Base-by-base conservation (phyloP, 2,797 vertebrate genomes). In the Falco columbarius region DNA sequence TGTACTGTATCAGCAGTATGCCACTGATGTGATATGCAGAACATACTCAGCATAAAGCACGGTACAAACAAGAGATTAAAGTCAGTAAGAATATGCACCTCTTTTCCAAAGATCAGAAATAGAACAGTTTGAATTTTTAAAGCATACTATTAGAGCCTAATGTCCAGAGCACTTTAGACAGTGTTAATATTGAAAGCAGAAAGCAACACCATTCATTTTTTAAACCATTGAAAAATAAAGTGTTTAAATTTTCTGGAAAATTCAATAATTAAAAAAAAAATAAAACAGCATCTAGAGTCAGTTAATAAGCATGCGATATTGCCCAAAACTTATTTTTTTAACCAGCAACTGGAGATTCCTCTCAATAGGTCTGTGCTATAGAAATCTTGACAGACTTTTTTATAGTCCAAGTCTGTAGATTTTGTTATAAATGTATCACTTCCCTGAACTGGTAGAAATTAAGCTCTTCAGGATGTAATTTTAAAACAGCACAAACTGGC, bases 41-140 rank as follows among this genome's bases (percentile, higher is more conserved):
- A 91, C 32, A 70, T 12, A 42, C 5, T 86, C n/a, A 56, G 26
- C 21, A 55, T 12, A 88, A 58, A 79, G 34, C 49, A 42, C 6
- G 26, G 29, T 9, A 66, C 65, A 80, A 46, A 75, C n/a, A 91
- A 81, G 36, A 74, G 54, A 49, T 16, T 16, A 34, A 96, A 73
- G 30, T 29, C 56, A 22, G 19, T 20, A 67, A 54, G 4, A 52
- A 58, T 58, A 80, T 15, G 6, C 15, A 51, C 10, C 14, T 88
- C 23, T 63, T 82, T 90, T 87, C 51, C 46, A 87, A 96, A 94
- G 49, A 83, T 32, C 76, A 80, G 76, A 89, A 87, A 26, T 24
- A 76, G 58, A 95, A 58, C 12, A 49, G 19, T 63, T 82, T 61
- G 42, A 77, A 49, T 68, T 80, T 83, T 81, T 52, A 71, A 83